Percentiles rank a stretch among this genome's conserved stretches.
These are phyloP conservation scores for Collichthys lucidus DNA, from an alignment of 2,113 vertebrate genomes.

Conservation along the genomic window DNA sequence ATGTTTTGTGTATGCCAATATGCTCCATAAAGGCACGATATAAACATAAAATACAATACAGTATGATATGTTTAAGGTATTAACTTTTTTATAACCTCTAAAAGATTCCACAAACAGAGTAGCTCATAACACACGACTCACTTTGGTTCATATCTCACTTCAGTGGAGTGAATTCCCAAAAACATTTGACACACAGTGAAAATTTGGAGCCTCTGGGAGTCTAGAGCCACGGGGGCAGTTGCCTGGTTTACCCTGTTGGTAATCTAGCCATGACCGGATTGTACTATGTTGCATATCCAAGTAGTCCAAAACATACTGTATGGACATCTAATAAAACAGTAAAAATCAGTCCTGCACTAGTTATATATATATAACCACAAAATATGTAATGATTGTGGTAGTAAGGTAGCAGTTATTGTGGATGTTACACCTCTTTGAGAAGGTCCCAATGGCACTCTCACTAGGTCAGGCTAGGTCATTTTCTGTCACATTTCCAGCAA, in stretches of 20 bases:
- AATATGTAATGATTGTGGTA: too few relatives aligned
- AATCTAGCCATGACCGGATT: neutral
- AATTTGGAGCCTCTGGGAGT: neutral
- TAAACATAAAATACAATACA: too few relatives aligned
- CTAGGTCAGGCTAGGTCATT: too few relatives aligned
- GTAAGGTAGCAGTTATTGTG: neutral
- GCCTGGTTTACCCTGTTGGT: neutral
- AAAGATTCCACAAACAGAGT: neutral
- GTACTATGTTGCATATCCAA: neutral
- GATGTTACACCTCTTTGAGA: neutral
- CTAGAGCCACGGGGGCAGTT: neutral
- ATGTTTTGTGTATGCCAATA: neutral
- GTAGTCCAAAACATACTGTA: too few relatives aligned
- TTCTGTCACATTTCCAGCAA: too few relatives aligned
- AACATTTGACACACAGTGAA: neutral
- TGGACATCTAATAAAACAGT: too few relatives aligned
- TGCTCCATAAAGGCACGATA: too few relatives aligned
- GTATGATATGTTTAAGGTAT: neutral
- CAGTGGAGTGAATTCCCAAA: neutral
- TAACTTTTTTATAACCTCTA: neutral
- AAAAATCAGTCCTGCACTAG: too few relatives aligned
- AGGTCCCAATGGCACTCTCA: too few relatives aligned
- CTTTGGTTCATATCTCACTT: neutral
- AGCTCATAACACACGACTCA: neutral
- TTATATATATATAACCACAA: too few relatives aligned